Conservation (phyloP, 2,888 invertebrate species). For the Actias luna region DNA sequence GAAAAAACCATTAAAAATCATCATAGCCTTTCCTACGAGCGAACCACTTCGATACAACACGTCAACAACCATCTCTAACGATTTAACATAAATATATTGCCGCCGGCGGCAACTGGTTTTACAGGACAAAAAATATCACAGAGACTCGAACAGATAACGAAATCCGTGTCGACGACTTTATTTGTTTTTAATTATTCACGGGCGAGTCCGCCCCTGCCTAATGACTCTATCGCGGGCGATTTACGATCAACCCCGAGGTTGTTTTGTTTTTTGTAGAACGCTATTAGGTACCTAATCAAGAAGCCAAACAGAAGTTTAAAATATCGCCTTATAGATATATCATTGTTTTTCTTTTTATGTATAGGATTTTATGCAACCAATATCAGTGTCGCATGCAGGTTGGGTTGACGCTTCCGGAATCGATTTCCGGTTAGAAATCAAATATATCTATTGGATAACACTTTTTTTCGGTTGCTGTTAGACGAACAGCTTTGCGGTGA, state of each 20-base stretch:
- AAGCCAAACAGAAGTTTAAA: slow-evolving; percentile 23
- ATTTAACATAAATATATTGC: slow-evolving; percentile 2
- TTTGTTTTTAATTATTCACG: slow-evolving; percentile 80
- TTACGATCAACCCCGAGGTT: slow-evolving; percentile 59
- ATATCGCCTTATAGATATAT: not conserved
- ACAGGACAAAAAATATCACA: slow-evolving; percentile 28
- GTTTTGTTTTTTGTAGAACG: slow-evolving; percentile 64
- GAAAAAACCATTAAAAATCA: no score
- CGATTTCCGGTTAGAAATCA: not conserved
- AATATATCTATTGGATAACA: not conserved
- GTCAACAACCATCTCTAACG: not conserved
- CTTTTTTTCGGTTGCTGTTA: no score
- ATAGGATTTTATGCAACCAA: not conserved
- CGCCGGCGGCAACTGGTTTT: not conserved
- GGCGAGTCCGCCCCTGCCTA: slow-evolving; percentile 73
- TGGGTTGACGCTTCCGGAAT: not conserved
- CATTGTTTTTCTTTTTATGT: not conserved
- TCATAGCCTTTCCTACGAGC: not conserved
- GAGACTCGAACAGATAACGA: slow-evolving; percentile 69
- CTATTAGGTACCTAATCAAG: slow-evolving; percentile 59
- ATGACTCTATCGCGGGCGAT: slow-evolving; percentile 77
- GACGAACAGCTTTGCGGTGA: no score
- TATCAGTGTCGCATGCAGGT: not conserved
- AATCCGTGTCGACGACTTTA: slow-evolving; percentile 78
- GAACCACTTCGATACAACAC: not conserved